Evolutionary conservation across 2,797 vertebrate genomes (phyloP).

Genomic region (Poecile montanus): DNA sequence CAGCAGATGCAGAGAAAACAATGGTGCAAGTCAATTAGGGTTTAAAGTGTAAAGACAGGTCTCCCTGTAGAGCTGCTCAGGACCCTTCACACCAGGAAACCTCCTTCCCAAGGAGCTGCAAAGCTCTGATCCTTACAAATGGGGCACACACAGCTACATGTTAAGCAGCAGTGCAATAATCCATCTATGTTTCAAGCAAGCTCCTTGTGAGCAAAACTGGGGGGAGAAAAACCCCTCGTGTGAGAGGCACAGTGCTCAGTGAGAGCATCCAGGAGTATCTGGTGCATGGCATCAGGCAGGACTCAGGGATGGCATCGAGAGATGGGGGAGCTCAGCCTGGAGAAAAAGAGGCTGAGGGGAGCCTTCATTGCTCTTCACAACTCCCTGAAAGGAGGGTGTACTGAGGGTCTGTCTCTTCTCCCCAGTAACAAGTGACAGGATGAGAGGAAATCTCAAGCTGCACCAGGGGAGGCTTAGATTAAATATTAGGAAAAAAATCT

Average conservation of each 20-base stretch:
- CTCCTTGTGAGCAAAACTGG: fast-evolving
- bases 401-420: fast-evolving
- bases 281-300: not conserved
- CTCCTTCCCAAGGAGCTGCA: not conserved
- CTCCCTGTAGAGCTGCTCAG: not conserved
- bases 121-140: not conserved
- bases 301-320: too few relatives aligned
- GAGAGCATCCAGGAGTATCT: not conserved
- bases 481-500: not conserved
- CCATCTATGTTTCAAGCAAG: not conserved
- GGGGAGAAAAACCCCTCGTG: not conserved
- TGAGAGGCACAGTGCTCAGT: not conserved
- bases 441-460: not conserved
- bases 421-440: too few relatives aligned
- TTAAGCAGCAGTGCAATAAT: not conserved
- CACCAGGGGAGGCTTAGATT: not conserved
- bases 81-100: not conserved
- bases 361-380: not conserved
- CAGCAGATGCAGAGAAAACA: not conserved
- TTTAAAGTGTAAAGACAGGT: not conserved
- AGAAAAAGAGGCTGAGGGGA: not conserved
- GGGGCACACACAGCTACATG: not conserved
- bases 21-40: not conserved
- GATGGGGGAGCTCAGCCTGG: not conserved
- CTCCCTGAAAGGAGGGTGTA: not conserved